phyloP scores from a whole-genome alignment of 1,140 invertebrate genomes.

The Ceratoteleas bidentatus region DNA sequence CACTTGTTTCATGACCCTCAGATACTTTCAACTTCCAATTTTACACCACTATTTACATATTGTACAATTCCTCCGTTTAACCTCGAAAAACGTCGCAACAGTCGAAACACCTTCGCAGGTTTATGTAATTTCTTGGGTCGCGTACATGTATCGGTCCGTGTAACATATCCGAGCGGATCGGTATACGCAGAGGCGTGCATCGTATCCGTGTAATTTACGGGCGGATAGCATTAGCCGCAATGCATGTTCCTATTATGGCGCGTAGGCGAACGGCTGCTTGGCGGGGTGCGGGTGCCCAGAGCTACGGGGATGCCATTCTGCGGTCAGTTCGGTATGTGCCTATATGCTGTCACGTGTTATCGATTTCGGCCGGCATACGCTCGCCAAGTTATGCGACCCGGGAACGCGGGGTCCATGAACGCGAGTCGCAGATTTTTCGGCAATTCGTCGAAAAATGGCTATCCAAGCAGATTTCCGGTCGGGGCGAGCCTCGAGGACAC shows the following conservation, averaged over 20 bases:
- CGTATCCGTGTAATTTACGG: slow-evolving; percentile 77
- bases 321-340: slow-evolving; percentile 78
- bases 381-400: no score
- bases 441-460: background rate
- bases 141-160: slow-evolving; percentile 13
- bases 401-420: background rate
- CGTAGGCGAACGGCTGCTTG: slow-evolving; percentile 46
- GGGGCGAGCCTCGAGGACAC: slow-evolving; percentile 17
- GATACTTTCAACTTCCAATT: no score
- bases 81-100: slow-evolving; percentile 9
- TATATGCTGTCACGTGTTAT: slow-evolving; percentile 79
- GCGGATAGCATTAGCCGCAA: slow-evolving; percentile 77
- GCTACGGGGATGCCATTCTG: slow-evolving; percentile 78
- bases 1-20: no score
- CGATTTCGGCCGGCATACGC: slow-evolving; percentile 67
- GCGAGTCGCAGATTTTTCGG: background rate
- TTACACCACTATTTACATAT: no score
- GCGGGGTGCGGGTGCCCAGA: slow-evolving; percentile 43
- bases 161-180: slow-evolving; percentile 35
- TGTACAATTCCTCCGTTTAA: no score
- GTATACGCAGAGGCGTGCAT: slow-evolving; percentile 67
- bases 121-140: slow-evolving; percentile 20
- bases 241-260: slow-evolving; percentile 75
- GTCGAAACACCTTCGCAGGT: background rate
- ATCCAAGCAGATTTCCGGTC: background rate